Percentiles rank a stretch among this genome's conserved stretches.
Conservation (phyloP, 1,140 invertebrate species). For the Rhizoglyphus robini region DNA sequence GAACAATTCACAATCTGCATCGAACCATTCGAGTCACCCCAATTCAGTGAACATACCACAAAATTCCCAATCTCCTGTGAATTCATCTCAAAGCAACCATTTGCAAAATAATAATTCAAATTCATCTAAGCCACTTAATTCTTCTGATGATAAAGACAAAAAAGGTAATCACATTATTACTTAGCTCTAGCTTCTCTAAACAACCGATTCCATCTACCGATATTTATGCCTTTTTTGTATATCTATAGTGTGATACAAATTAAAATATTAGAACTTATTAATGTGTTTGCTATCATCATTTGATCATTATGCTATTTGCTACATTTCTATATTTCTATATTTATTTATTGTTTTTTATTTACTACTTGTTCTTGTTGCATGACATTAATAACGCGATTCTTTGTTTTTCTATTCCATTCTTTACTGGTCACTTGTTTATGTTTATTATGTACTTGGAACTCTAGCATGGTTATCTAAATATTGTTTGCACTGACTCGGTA, state of each 20-base stretch:
- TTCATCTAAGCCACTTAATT: background rate
- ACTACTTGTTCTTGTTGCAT: background rate
- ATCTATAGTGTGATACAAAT: background rate
- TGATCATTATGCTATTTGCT: too few relatives aligned
- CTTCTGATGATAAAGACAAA: background rate
- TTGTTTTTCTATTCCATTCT: constrained; percentile 25
- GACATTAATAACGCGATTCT: background rate
- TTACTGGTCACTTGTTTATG: background rate
- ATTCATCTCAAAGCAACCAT: background rate
- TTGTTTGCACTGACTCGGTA: constrained; percentile 1
- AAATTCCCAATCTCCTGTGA: background rate
- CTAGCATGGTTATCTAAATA: constrained; percentile 11
- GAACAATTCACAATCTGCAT: constrained; percentile 32
- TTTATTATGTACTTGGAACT: background rate
- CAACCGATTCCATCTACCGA: background rate
- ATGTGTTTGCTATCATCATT: background rate
- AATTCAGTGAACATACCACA: background rate
- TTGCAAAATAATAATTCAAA: background rate
- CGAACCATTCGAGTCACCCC: constrained; percentile 37
- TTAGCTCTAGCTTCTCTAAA: background rate
- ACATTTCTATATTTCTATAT: background rate
- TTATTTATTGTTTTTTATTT: background rate
- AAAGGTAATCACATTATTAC: background rate
- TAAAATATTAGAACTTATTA: too few relatives aligned
- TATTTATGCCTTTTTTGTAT: background rate